A percentile compares a stretch with the other conserved stretches of the same genome.
These are phyloP conservation scores for Upupa epops DNA, from an alignment of 2,113 vertebrate species.

Conservation along the genomic window DNA sequence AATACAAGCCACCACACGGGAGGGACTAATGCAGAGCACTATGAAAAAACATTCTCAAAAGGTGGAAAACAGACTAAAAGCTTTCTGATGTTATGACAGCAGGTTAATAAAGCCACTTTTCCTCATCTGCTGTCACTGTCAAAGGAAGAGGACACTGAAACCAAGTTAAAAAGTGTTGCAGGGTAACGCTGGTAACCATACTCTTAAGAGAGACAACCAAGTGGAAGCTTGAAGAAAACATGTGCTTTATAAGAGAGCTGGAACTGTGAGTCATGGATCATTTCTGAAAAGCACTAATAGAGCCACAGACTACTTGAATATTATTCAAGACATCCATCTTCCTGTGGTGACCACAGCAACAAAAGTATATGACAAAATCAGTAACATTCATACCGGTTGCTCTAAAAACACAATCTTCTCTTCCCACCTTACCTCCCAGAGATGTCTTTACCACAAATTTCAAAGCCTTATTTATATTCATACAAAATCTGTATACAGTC, in stretches of 20 bases:
- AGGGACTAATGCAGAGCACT: background rate
- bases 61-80: background rate
- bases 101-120: background rate
- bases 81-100: background rate
- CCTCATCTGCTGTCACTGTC: background rate
- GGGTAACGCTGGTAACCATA: background rate
- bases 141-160: background rate
- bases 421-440: background rate
- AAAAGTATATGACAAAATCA: background rate
- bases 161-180: background rate
- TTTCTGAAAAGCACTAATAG: background rate
- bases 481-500: conserved; percentile 49
- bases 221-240: background rate
- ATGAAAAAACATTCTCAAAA: background rate
- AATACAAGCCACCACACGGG: background rate
- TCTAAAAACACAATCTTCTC: background rate
- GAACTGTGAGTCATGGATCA: background rate
- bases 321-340: background rate
- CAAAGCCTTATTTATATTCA: conserved; percentile 23
- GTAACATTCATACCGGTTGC: background rate
- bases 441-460: background rate
- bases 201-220: background rate
- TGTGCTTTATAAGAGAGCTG: background rate
- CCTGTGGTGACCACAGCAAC: background rate
- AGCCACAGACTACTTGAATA: background rate